Evolutionary conservation across 2,797 vertebrate species (phyloP), one percentile per base, ranked within the genome.

Genomic region (Poecile montanus): DNA sequence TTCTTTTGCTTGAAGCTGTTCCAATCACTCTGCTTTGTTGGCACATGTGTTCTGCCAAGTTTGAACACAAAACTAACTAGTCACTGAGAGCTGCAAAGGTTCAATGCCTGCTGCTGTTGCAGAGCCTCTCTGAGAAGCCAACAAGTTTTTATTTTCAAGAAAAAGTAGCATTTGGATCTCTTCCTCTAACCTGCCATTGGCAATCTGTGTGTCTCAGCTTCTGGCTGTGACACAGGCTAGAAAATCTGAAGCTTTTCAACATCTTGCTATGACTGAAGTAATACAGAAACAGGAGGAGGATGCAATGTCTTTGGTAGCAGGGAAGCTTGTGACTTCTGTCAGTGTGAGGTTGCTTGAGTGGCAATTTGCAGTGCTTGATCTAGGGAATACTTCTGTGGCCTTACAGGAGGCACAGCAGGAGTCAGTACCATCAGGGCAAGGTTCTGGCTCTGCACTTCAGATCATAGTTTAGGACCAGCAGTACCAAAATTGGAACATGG

Each of bases 281-380:
- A 25, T 73, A 26, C n/a, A 66, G 38, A 56, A 89, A 9, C 36
- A 65, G 40, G 21, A 79, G 44, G 38, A 65, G 60, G 20, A 42
- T 18, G 27, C 54, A 72, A 0, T 0, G 1, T 70, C 11, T 34
- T 63, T 0, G 3, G 22, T 36, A 30, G 3, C 3, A 10, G 63
- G 47, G 47, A 68, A 47, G 29, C 29, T 40, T 75, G 40, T 70
- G 54, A 11, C 25, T 92, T 80, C 13, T 67, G 65, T 27, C 48
- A 56, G 18, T 0, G 5, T 47, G 58, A 67, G 38, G 18, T 18
- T 85, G 47, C 27, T 48, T 26, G 20, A 75, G 6, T 15, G 78
- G 54, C 36, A 25, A 2, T 67, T 67, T 48, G n/a, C 62, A 45
- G 50, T 16, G 40, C 17, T 61, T 85, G 29, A 48, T 65, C 18